Conservation (phyloP, 2,113 vertebrate genomes). For the Panthera tigris region DNA sequence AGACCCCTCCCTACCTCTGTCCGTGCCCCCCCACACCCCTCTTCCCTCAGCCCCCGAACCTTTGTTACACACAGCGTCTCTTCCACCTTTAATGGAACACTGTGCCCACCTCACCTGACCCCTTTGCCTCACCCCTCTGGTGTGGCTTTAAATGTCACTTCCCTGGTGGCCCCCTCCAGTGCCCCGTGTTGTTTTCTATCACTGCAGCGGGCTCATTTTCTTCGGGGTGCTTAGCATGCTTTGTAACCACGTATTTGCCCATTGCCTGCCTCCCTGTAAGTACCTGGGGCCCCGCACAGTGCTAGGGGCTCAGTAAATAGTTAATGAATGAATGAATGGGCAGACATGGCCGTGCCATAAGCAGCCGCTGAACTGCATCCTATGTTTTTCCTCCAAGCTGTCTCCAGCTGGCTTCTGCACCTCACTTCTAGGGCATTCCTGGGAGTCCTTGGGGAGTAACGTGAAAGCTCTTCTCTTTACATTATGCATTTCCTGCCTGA, state of each 20-base stretch:
- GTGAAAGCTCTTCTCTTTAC: constrained; percentile 52
- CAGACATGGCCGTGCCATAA: background rate
- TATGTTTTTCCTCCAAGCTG: background rate
- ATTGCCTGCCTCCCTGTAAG: background rate
- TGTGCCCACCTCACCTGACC: background rate
- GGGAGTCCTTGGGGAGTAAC: constrained; percentile 31
- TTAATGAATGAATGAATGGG: constrained; percentile 23
- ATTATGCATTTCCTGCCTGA: constrained; percentile 59
- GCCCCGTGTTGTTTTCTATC: background rate
- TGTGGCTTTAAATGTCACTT: background rate
- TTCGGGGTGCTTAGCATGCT: background rate
- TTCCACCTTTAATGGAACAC: background rate
- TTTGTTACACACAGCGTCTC: background rate
- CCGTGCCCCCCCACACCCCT: no score
- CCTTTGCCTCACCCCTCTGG: background rate
- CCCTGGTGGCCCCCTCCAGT: background rate
- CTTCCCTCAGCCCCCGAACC: background rate
- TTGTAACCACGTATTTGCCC: background rate
- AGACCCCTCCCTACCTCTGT: background rate
- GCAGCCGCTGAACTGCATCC: background rate
- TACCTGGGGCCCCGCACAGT: background rate
- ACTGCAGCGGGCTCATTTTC: background rate
- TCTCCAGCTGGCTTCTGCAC: constrained; percentile 4
- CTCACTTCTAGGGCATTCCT: constrained; percentile 58
- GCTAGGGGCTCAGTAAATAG: background rate